Conservation (phyloP, 37 sponge, comb jelly and placozoan species). For the Crambe crambe region DNA sequence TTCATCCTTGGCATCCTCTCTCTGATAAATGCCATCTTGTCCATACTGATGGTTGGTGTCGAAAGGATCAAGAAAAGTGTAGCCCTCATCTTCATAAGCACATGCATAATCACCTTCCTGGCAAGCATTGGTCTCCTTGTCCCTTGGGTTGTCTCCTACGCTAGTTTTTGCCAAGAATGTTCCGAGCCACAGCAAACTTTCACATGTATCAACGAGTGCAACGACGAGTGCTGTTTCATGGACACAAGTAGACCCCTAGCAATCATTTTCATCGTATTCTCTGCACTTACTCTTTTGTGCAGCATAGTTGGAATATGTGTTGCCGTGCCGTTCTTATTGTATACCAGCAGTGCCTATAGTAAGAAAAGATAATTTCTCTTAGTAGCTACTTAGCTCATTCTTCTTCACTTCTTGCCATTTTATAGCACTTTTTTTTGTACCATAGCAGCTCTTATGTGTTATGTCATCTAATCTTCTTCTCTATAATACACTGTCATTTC, state of each 20-base stretch:
- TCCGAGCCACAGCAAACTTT: slow-evolving; percentile 1
- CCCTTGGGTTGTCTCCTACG: slow-evolving; percentile 12
- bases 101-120: slow-evolving; percentile 18
- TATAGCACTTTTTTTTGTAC: too few relatives aligned
- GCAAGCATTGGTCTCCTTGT: slow-evolving; percentile 30
- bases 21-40: slow-evolving; percentile 16
- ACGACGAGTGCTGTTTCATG: slow-evolving; percentile 68
- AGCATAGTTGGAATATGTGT: slow-evolving; percentile 18
- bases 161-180: slow-evolving; percentile 37
- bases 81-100: slow-evolving; percentile 13
- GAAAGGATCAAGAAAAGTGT: not conserved
- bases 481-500: too few relatives aligned
- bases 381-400: not conserved
- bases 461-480: too few relatives aligned
- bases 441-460: too few relatives aligned
- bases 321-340: slow-evolving; percentile 1
- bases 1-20: slow-evolving; percentile 50
- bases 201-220: slow-evolving; percentile 37
- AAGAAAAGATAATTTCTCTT: not conserved
- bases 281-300: slow-evolving; percentile 24
- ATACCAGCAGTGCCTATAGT: not conserved
- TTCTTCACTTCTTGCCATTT: not conserved
- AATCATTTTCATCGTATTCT: slow-evolving; percentile 26
- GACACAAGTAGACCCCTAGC: slow-evolving; percentile 46
- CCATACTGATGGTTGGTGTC: slow-evolving; percentile 39